Evolutionary conservation across 2,888 invertebrate genomes (phyloP).

Genomic region (Zhuqinia jingwanae): DNA sequence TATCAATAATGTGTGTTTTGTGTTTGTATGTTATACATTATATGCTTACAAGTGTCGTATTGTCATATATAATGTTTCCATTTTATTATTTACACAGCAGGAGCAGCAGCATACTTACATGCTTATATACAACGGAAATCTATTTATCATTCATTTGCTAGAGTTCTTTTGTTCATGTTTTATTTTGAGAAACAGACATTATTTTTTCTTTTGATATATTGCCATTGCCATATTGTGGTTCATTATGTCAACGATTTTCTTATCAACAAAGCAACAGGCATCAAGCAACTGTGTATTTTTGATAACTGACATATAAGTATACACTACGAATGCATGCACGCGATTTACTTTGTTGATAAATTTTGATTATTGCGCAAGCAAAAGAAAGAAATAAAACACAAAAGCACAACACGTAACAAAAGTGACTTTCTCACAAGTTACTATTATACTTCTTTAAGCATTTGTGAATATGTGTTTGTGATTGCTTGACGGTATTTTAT

Average conservation of each 20-base stretch:
- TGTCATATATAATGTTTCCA: too few relatives aligned
- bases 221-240: too few relatives aligned
- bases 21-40: too few relatives aligned
- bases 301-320: too few relatives aligned
- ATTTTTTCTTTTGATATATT: too few relatives aligned
- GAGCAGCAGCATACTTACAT: not conserved
- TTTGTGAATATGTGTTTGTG: too few relatives aligned
- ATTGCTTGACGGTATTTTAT: too few relatives aligned
- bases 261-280: slow-evolving; percentile 26
- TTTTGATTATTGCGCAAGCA: slow-evolving; percentile 2
- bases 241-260: slow-evolving; percentile 13
- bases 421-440: slow-evolving; percentile 7
- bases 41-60: too few relatives aligned
- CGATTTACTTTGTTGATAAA: not conserved
- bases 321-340: slow-evolving; percentile 1
- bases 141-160: slow-evolving; percentile 1
- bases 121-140: not conserved
- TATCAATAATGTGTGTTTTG: too few relatives aligned
- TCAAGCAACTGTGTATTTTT: not conserved
- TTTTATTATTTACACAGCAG: not conserved
- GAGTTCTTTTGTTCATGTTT: not conserved
- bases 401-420: slow-evolving; percentile 6
- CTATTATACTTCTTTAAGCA: too few relatives aligned
- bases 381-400: not conserved
- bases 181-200: not conserved